Evolutionary conservation across 2,888 invertebrate species (phyloP).

Genomic region (Coremacera marginata): DNA sequence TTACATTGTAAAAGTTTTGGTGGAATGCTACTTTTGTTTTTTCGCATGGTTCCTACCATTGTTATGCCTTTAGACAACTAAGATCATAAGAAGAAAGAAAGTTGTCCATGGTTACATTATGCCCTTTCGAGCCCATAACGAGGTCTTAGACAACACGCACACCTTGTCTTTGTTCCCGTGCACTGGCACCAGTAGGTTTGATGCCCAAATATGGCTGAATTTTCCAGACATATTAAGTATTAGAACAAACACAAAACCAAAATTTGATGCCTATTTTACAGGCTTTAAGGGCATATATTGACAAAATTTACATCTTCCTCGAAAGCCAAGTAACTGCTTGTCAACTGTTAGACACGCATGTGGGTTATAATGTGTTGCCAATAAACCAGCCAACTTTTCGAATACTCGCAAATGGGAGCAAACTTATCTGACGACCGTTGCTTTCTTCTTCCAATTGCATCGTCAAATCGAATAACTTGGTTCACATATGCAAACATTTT

Average conservation of each 20-base stretch:
- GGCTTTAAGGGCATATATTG: too few relatives aligned
- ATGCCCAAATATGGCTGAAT: constrained; percentile 42
- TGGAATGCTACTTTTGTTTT: constrained; percentile 39
- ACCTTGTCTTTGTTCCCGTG: constrained; percentile 31
- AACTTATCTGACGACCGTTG: constrained; percentile 37
- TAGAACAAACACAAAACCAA: constrained; percentile 31
- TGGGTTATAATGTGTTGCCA: too few relatives aligned
- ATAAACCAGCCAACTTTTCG: too few relatives aligned
- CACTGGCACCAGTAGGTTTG: constrained; percentile 13
- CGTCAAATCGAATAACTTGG: neutral
- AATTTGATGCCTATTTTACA: constrained; percentile 34
- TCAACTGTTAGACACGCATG: too few relatives aligned
- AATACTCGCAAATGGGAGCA: constrained; percentile 35
- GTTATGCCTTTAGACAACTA: constrained; percentile 26
- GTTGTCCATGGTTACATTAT: constrained; percentile 41
- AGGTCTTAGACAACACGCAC: constrained; percentile 35
- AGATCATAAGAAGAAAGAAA: constrained; percentile 1
- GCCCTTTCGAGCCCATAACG: constrained; percentile 33
- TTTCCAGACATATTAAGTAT: constrained; percentile 36
- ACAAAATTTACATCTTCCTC: too few relatives aligned
- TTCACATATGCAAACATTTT: constrained; percentile 35
- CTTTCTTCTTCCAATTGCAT: constrained; percentile 24
- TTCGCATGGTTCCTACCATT: constrained; percentile 43
- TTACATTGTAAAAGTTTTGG: constrained; percentile 37
- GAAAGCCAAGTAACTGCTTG: too few relatives aligned